phyloP scores from a whole-genome alignment of 1,140 invertebrate species.

The Campoletis sonorensis region DNA sequence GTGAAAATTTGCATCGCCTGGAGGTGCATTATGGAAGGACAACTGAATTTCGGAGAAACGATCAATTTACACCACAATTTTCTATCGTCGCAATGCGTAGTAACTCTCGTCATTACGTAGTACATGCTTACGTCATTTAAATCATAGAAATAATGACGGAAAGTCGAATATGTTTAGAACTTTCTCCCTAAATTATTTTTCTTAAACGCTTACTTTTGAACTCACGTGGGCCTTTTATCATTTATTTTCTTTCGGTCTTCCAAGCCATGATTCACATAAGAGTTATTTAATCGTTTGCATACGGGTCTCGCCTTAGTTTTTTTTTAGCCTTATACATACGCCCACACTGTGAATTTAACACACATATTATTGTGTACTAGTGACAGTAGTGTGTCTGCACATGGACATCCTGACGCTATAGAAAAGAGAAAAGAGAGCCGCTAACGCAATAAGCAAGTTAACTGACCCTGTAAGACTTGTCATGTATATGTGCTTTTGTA shows the following conservation, averaged over 20 bases:
- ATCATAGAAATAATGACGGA: too few relatives aligned
- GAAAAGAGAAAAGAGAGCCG: neutral
- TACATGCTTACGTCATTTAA: too few relatives aligned
- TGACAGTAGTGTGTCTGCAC: neutral
- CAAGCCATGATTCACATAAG: neutral
- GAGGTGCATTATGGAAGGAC: neutral
- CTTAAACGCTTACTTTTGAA: too few relatives aligned
- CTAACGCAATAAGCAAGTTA: conserved; percentile 8
- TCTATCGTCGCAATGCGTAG: neutral
- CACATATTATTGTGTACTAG: neutral
- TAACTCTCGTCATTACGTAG: too few relatives aligned
- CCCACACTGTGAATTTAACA: neutral
- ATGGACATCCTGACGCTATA: neutral
- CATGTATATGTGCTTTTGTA: neutral
- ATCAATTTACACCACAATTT: neutral
- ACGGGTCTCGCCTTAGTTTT: neutral
- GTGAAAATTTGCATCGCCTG: conserved; percentile 1
- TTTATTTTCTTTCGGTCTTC: neutral
- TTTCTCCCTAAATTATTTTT: too few relatives aligned
- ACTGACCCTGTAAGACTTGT: conserved; percentile 8
- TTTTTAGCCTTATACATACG: neutral
- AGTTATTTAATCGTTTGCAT: neutral
- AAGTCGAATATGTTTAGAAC: too few relatives aligned
- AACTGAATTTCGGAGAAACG: neutral
- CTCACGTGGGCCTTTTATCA: too few relatives aligned